Percentiles rank a stretch among this genome's conserved stretches.
These are phyloP conservation scores for fruit fly (Drosophila melanogaster) DNA, from an alignment of 1,140 invertebrate species.

Conservation along the genomic window Release_6_plus_ISO1_MT NC_004354.4:2594501-2595000, in stretches of 20 bases:
- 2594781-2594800: constrained; percentile 15
- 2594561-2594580: no score
- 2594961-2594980: neutral
- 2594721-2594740: no score
- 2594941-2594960: constrained; percentile 2
- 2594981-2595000: constrained; percentile 28
- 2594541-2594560: no score
- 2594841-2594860: constrained; percentile 1
- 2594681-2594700: no score
- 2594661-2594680: no score
- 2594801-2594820: constrained; percentile 3
- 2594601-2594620: neutral
- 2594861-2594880: constrained; percentile 15
- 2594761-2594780: no score
- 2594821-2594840: constrained; percentile 13
- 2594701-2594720: no score
- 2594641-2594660: neutral
- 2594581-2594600: neutral
- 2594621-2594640: neutral
- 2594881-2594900: constrained; percentile 9
- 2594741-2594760: no score
- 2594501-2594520: no score
- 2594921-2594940: neutral
- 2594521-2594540: neutral
- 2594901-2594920: constrained; percentile 20